Base-by-base conservation (phyloP, 2,113 vertebrate species). In the Odocoileus virginianus region DNA sequence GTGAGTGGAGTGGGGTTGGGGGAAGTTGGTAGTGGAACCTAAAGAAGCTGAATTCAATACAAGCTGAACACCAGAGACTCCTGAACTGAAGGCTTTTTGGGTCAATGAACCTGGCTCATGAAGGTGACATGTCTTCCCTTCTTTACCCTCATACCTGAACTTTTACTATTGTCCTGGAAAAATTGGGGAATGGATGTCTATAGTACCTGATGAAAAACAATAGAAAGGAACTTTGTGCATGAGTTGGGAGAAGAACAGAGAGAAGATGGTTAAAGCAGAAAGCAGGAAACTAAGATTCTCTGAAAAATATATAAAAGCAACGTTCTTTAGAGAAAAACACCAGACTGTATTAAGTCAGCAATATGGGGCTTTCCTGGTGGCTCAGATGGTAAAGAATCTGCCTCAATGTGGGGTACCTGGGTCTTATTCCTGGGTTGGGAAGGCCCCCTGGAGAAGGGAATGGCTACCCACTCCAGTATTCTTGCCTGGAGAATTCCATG, bases 61-160 rank as follows among this genome's bases (percentile, higher is more conserved):
- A 67, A 71, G 40, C 85, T 88, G 50, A 93, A 96, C 36, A 82
- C 40, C 76, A 85, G 78, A 76, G 30, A 36, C n/a, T 78, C 0
- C 2, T 27, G 25, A 15, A 52, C 17, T 14, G 60, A 95, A 85
- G 67, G 7, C 25, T 97, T 95, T 88, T 95, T 0, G 50, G 36
- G 3, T 97, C 47, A 96, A 60, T 95, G 94, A 28, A 19, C 23
- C 55, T 60, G 82, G 40, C 30, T 94, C n/a, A 90, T 89, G 97
- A 91, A 95, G 16, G 78, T 93, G 40, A 95, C 71, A 43, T 15
- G 23, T 97, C 52, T 93, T 78, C 36, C 28, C 21, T 40, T 76
- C 79, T 89, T 87, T 16, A 47, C 28, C 54, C 55, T 91, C n/a
- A 88, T 33, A 30, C 21, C 64, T 98, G 52, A 21, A 54, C 25